Percentiles rank a stretch among this genome's conserved stretches.
phyloP scores from a whole-genome alignment of 1,140 invertebrate species.

The Ganaspis sp. region DNA sequence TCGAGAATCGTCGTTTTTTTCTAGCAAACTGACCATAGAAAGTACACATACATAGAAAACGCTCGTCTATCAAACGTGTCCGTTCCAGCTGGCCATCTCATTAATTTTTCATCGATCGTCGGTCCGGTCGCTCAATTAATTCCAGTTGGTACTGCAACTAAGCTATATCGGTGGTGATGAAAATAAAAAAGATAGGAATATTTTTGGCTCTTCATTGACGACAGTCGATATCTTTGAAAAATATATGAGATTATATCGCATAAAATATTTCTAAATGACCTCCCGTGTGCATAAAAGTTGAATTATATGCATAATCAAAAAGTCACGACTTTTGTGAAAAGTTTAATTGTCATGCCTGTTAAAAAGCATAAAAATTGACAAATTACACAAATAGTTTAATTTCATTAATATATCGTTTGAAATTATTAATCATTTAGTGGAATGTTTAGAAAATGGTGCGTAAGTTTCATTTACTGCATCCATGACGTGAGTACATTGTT shows the following conservation, averaged over 20 bases:
- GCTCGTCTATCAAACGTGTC: conserved; percentile 25
- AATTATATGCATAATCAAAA: too few relatives aligned
- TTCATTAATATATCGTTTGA: too few relatives aligned
- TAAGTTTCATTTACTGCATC: too few relatives aligned
- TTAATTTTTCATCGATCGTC: conserved; percentile 30
- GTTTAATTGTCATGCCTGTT: too few relatives aligned
- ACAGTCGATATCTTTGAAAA: background rate
- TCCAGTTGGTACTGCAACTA: conserved; percentile 15
- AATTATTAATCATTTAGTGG: too few relatives aligned
- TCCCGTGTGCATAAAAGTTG: too few relatives aligned
- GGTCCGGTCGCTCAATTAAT: conserved; percentile 21
- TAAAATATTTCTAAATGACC: background rate
- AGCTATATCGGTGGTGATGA: conserved; percentile 13
- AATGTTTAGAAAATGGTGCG: too few relatives aligned
- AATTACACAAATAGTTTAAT: too few relatives aligned
- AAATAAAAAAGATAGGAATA: conserved; percentile 12
- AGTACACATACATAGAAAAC: conserved; percentile 26
- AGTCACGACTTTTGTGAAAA: too few relatives aligned
- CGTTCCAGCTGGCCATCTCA: conserved; percentile 27
- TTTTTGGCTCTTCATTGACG: background rate
- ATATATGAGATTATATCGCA: background rate
- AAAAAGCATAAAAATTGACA: too few relatives aligned
- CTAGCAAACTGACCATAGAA: conserved; percentile 16
- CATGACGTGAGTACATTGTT: too few relatives aligned
- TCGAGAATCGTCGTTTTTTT: conserved; percentile 13